Conservation (phyloP, 2,797 vertebrate species). For the Typhlichthys eigenmanni region DNA sequence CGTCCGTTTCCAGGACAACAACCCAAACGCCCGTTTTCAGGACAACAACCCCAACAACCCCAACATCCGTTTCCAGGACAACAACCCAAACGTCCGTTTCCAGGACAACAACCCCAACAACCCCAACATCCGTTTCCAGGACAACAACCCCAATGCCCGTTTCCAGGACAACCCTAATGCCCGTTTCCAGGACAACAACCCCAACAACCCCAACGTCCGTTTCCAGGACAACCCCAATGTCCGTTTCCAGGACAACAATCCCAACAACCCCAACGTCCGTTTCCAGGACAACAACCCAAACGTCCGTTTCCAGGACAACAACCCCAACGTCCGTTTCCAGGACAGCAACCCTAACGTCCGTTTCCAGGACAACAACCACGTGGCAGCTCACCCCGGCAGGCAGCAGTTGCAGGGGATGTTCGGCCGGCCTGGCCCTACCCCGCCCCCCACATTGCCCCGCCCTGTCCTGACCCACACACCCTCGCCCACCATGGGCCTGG, state of each 20-base stretch:
- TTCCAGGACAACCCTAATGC: slow-evolving; percentile 65
- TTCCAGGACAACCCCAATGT: slow-evolving; percentile 41
- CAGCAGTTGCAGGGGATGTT: slow-evolving; percentile 72
- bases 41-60: slow-evolving; percentile 60
- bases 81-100: not conserved
- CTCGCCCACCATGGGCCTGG: slow-evolving; percentile 64
- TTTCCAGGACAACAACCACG: slow-evolving; percentile 5
- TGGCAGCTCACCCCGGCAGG: slow-evolving; percentile 40
- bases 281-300: slow-evolving; percentile 70
- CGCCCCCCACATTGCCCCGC: slow-evolving; percentile 70
- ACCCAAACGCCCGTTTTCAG: slow-evolving; percentile 43
- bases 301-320: slow-evolving; percentile 58
- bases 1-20: slow-evolving; percentile 72
- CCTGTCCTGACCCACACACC: slow-evolving; percentile 69
- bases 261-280: slow-evolving; percentile 56
- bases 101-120: slow-evolving; percentile 15
- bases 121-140: slow-evolving; percentile 70
- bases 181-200: slow-evolving; percentile 35
- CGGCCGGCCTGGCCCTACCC: slow-evolving; percentile 70
- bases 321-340: slow-evolving; percentile 40
- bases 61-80: slow-evolving; percentile 1
- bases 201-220: slow-evolving; percentile 56
- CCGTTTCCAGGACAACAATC: slow-evolving; percentile 64
- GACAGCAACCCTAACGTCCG: slow-evolving; percentile 27
- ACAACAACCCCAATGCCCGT: slow-evolving; percentile 58